Conservation (phyloP, 1,140 invertebrate species). For the Dermatophagoides farinae region DNA sequence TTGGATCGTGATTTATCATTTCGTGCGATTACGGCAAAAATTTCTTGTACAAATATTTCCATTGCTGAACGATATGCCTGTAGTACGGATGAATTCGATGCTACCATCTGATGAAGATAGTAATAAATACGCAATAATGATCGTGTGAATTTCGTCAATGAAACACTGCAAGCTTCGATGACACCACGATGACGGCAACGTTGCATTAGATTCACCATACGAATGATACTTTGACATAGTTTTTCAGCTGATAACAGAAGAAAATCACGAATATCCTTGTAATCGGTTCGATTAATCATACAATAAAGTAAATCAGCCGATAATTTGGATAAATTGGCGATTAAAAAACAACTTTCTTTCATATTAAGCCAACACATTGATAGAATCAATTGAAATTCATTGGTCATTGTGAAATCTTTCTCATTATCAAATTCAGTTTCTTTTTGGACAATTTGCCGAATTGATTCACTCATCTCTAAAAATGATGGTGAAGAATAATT, state of each 20-base stretch:
- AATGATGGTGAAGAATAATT: conserved; percentile 4
- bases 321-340: neutral
- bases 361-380: conserved; percentile 12
- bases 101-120: neutral
- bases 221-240: neutral
- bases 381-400: conserved; percentile 8
- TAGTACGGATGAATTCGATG: neutral
- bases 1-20: neutral
- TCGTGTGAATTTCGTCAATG: neutral
- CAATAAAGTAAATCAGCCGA: neutral
- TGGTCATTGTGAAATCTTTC: neutral
- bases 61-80: neutral
- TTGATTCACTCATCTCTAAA: conserved; percentile 5
- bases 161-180: conserved; percentile 5
- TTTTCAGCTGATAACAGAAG: neutral
- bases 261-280: neutral
- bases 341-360: conserved; percentile 6
- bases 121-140: neutral
- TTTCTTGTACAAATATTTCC: neutral
- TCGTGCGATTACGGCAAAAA: neutral
- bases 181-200: conserved; percentile 7
- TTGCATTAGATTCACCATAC: neutral
- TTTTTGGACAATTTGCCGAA: neutral
- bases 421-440: neutral
- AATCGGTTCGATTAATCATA: neutral